Evolutionary conservation across 2,113 vertebrate genomes (phyloP), one percentile per base, ranked within the genome.

Genomic region (Melanostigma gelatinosum): DNA sequence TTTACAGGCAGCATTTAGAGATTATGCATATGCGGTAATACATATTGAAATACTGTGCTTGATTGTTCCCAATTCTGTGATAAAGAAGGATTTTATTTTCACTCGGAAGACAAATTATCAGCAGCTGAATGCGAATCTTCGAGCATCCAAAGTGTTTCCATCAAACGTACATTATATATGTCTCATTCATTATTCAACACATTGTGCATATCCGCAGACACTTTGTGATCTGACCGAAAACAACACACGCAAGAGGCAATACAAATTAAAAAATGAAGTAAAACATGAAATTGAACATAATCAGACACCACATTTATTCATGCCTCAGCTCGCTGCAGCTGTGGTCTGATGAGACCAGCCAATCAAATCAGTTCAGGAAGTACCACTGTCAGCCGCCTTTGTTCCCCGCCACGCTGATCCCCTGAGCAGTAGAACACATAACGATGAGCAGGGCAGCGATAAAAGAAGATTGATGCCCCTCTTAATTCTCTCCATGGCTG

Each of bases 381-480:
- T 88, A 73, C 87, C 72, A 75, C 80, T 77, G 86, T 89, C 84
- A 72, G 84, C 61, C 46, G 75, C 87, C 88, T 93, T 92, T 90
- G 92, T 92, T 91, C 87, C 82, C 63, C 65, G 8, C 68, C 74
- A 27, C 3, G 80, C 84, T 85, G 75, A 8, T 69, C 71, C 87
- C 86, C 67, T 80, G 71, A 83, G 89, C 89, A 88, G 81, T 88
- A 87, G 90, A 90, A 88, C 72, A 78, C 88, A 83, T 85, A 78
- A 87, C 57, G 87, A 91, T 87, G 77, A 91, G 77, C 85, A 63
- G 68, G 82, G 78, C 75, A 80, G 89, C 76, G 72, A 90, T 92
- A 89, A 93, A 93, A 89, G 66, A 72, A 84, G 91, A 93, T 92
- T 91, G 72, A 93, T 90, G 88, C 87, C 75, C 88, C 67, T 10